Evolutionary conservation across 2,888 invertebrate species (phyloP), one percentile per base, ranked within the genome.

Genomic region (Ornithoptera alexandrae): DNA sequence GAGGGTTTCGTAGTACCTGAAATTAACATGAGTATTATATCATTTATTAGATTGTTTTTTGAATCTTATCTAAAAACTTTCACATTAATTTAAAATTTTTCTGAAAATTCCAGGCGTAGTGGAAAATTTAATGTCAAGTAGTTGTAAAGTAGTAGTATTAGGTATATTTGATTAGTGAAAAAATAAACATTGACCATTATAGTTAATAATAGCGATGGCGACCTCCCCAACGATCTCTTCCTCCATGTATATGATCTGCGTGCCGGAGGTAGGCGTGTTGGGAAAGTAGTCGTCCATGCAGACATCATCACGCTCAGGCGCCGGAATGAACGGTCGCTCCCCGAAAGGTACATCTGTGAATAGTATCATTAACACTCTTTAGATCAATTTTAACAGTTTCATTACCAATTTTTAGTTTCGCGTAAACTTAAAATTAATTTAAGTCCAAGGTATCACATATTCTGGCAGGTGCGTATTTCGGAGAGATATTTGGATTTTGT

Each of bases 181-280:
- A 53, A 17, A 15, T 53, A n/a, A n/a, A n/a, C n/a, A 18, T 65
- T 78, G 73, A 92, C 93, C 93, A 67, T 81, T 69, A 73, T 93
- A 93, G 76, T 93, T 93, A 0, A 93, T 79, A 72, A 80, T 84
- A 0, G 93, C 93, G 17, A 93, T 89, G 17, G 83, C 72, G 1
- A 93, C 87, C 0, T 87, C 83, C 6, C 84, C 88, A 8, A 76
- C 78, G 12, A 92, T 90, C 75, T 93, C 92, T 75, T 93, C 93
- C 0, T 93, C 87, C 84, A 93, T 88, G 70, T 78, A 81, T 39
- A 93, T 88, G 73, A 85, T 71, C 77, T 92, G 97, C 71, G 94
- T 95, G 79, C 95, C 96, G 20, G 91, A 95, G 12, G 92, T 94
- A 42, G 92, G 94, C 62, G 93, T 94, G 36, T 90, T 93, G 0